A percentile compares a stretch with the other conserved stretches of the same genome.
Evolutionary conservation across 2,113 vertebrate genomes (phyloP).

Genomic region (Scartelaos histophorus): DNA sequence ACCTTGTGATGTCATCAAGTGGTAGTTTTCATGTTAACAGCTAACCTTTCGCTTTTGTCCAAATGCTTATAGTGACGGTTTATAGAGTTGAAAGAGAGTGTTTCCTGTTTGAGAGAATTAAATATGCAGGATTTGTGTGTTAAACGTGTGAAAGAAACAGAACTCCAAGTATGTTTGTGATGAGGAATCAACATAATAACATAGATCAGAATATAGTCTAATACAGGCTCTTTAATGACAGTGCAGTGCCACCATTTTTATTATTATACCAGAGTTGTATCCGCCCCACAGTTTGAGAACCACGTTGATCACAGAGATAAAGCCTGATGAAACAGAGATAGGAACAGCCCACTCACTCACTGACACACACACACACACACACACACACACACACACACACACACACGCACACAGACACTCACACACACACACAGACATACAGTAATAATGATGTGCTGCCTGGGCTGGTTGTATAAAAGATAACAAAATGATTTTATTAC

Average conservation of each 20-base stretch:
- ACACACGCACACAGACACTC: conserved; percentile 9
- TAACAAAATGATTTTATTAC: conserved; percentile 77
- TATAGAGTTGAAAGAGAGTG: too few relatives aligned
- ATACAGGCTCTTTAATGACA: neutral
- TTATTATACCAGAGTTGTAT: neutral
- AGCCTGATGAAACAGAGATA: conserved; percentile 27
- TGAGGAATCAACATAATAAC: too few relatives aligned
- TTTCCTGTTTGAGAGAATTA: too few relatives aligned
- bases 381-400: conserved; percentile 6
- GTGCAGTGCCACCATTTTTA: too few relatives aligned
- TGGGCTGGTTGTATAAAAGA: conserved; percentile 71
- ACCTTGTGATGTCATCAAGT: too few relatives aligned
- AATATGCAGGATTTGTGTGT: too few relatives aligned
- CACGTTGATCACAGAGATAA: conserved; percentile 27
- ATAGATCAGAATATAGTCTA: too few relatives aligned
- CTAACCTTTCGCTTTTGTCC: too few relatives aligned
- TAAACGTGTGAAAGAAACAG: too few relatives aligned
- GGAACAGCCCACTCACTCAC: conserved; percentile 10
- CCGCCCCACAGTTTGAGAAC: neutral
- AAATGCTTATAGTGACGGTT: too few relatives aligned
- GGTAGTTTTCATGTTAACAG: too few relatives aligned
- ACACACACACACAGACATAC: conserved; percentile 6
- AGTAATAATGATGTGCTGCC: conserved; percentile 53
- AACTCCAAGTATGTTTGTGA: too few relatives aligned
- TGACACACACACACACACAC: neutral